Evolutionary conservation across 2,888 invertebrate genomes (phyloP), one percentile per base, ranked within the genome.

Genomic region (Cosmia trapezina): DNA sequence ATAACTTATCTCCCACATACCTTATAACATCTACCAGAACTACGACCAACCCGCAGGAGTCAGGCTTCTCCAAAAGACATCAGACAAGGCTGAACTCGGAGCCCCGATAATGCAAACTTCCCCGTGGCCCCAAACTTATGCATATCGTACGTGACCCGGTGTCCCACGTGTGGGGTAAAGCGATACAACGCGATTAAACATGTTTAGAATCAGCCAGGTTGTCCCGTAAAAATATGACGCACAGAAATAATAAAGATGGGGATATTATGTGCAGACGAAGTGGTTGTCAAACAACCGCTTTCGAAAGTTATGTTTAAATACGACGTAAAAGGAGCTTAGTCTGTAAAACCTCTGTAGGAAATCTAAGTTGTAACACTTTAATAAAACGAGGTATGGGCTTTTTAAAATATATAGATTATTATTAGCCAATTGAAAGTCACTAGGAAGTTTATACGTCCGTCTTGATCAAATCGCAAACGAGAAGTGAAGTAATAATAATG

Each of bases 91-190:
- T 63, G 67, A 66, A 77, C 65, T 70, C 28, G 33, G 33, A 68
- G 28, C 76, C 49, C 37, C 47, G 0, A 76, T 67, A 81, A 77
- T 63, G 68, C 65, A 73, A 80, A 81, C 68, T 81, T 76, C 49
- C 5, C n/a, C 60, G 49, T 14, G 57, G 43, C 33, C 22, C 49
- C 45, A n/a, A 81, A 66, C 77, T 66, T 69, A 62, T 64, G 56
- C 76, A 62, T 63, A 77, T 47, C 45, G 43, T 19, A 33, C 53
- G 22, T 28, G 57, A 37, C 12, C 67, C 33, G 4, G 61, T 49
- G 62, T 19, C 63, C 59, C 22, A 63, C 6, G 37, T 19, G 49
- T 8, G n/a, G 19, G 2, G 12, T 37, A 6, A 43, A 19, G 63
- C 62, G 19, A 70, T 45, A 51, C 28, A 41, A 59, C n/a, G 19